Conservation (phyloP, 2,888 invertebrate genomes). For the Acanthosepion pharaonis region DNA sequence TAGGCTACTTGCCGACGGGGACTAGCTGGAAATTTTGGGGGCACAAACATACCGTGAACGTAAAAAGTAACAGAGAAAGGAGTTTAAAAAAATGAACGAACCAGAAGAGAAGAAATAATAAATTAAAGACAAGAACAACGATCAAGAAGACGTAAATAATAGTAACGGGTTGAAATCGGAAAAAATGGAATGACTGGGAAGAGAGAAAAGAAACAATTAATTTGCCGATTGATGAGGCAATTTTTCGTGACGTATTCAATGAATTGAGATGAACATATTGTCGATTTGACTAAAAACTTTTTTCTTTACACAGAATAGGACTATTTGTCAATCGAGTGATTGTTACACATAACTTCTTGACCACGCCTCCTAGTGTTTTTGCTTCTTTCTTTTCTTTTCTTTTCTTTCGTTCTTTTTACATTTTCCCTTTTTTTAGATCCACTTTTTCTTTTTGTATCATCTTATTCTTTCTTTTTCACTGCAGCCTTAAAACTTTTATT, state of each 20-base stretch:
- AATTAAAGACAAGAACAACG: background rate
- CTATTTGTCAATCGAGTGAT: background rate
- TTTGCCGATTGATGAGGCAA: slow-evolving; percentile 17
- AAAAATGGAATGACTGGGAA: background rate
- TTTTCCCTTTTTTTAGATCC: background rate
- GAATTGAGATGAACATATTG: background rate
- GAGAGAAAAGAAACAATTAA: background rate
- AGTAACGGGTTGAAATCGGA: background rate
- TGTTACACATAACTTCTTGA: background rate
- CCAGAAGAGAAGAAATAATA: background rate
- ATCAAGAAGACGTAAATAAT: background rate
- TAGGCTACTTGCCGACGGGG: slow-evolving; percentile 21
- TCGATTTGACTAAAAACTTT: background rate
- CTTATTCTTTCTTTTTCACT: background rate
- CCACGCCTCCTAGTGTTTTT: background rate
- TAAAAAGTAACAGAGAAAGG: background rate
- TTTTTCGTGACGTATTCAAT: background rate
- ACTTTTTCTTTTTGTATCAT: background rate
- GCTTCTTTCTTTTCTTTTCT: background rate
- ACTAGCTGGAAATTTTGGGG: background rate
- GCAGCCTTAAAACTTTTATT: background rate
- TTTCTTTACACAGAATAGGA: background rate
- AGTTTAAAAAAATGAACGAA: background rate
- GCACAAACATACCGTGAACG: background rate
- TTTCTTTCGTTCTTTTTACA: background rate